phyloP scores from a whole-genome alignment of 2,797 vertebrate genomes.

The Spheniscus humboldti region DNA sequence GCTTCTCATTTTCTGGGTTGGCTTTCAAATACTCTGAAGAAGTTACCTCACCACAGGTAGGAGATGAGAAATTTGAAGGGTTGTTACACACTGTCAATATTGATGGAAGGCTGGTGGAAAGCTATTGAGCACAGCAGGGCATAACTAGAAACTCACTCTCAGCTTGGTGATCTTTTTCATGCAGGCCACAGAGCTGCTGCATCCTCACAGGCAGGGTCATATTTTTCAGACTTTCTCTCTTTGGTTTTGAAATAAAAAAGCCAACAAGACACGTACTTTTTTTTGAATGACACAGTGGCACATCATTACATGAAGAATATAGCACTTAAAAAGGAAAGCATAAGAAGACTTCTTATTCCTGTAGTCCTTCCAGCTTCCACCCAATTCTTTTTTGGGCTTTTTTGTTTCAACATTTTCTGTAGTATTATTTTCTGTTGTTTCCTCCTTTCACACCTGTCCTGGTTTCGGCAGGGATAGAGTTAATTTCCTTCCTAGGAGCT shows the following conservation, averaged over 20 bases:
- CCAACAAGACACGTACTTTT: background rate
- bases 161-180: background rate
- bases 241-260: background rate
- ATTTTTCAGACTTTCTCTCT: background rate
- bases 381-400: background rate
- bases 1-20: conserved; percentile 25
- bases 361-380: background rate
- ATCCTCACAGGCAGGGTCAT: background rate
- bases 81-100: background rate
- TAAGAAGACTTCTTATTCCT: background rate
- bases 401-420: background rate
- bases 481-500: too few relatives aligned
- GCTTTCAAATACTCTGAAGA: conserved; percentile 15
- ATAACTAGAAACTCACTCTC: background rate
- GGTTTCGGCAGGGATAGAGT: too few relatives aligned
- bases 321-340: background rate
- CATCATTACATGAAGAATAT: background rate
- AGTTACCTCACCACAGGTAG: background rate
- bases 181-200: background rate
- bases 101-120: background rate
- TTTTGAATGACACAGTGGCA: background rate
- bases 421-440: background rate
- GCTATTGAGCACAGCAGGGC: conserved; percentile 18
- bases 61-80: conserved; percentile 41
- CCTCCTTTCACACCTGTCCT: background rate